Percentiles rank a stretch among this genome's conserved stretches.
phyloP scores from a whole-genome alignment of 1,140 invertebrate species.

The Littorina saxatilis region DNA sequence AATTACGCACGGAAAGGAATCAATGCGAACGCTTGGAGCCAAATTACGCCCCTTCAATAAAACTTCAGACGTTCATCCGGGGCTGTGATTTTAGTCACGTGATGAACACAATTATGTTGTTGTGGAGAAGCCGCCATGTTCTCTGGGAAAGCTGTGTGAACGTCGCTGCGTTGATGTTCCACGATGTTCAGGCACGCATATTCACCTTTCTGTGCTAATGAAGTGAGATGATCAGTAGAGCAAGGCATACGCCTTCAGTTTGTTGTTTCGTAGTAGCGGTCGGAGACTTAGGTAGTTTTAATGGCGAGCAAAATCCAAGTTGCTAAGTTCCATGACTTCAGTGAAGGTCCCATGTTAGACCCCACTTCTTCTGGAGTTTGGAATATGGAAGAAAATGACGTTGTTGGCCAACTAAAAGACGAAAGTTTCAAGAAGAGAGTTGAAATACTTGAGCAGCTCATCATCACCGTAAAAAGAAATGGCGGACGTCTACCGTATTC shows the following conservation, averaged over 20 bases:
- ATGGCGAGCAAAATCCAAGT: constrained; percentile 68
- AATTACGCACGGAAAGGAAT: background rate
- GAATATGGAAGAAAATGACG: constrained; percentile 74
- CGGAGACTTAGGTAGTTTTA: constrained; percentile 40
- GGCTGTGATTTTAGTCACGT: constrained; percentile 61
- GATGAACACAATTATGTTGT: constrained; percentile 75
- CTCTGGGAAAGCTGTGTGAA: constrained; percentile 26
- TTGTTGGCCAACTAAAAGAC: constrained; percentile 70
- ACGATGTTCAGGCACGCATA: constrained; percentile 29
- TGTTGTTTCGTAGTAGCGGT: constrained; percentile 30
- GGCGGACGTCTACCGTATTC: constrained; percentile 72
- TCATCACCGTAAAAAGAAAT: constrained; percentile 69
- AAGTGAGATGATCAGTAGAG: constrained; percentile 28
- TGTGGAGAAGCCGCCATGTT: constrained; percentile 73
- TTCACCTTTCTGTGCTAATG: constrained; percentile 14
- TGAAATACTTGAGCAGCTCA: constrained; percentile 71
- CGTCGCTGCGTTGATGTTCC: constrained; percentile 14
- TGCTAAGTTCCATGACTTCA: constrained; percentile 71
- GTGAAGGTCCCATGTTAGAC: constrained; percentile 61
- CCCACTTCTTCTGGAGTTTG: constrained; percentile 63
- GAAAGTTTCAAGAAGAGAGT: constrained; percentile 70
- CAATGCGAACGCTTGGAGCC: background rate
- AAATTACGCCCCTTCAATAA: background rate
- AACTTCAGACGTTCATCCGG: constrained; percentile 39
- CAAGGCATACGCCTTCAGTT: constrained; percentile 21